Evolutionary conservation across 2,113 vertebrate genomes (phyloP).

Genomic region (Sturnira hondurensis): DNA sequence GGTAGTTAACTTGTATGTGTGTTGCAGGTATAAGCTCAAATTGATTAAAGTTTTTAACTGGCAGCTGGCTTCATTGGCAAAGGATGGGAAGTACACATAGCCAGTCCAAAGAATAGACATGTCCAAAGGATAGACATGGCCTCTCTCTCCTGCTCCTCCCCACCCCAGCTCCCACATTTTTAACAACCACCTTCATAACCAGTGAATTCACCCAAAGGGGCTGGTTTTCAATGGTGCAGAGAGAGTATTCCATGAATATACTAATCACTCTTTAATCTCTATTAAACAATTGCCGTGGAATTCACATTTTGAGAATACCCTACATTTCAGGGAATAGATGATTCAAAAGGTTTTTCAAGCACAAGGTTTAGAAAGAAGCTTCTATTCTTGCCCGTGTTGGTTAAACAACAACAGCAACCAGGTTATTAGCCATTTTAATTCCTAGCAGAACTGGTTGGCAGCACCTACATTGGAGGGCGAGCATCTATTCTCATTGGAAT

Average conservation of each 20-base stretch:
- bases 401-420: not conserved
- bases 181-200: not conserved
- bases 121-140: not conserved
- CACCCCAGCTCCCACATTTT: not conserved
- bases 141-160: not conserved
- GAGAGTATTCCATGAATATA: not conserved
- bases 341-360: not conserved
- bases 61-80: slow-evolving; percentile 14
- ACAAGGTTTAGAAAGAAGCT: not conserved
- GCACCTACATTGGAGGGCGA: not conserved
- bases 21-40: slow-evolving; percentile 1
- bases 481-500: not conserved
- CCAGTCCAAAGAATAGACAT: not conserved
- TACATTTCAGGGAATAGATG: not conserved
- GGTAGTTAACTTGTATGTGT: not conserved
- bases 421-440: slow-evolving; percentile 12
- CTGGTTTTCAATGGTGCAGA: not conserved
- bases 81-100: not conserved
- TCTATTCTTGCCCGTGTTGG: not conserved
- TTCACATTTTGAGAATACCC: not conserved
- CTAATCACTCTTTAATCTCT: not conserved
- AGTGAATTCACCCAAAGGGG: not conserved
- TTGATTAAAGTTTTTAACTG: not conserved
- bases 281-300: not conserved
- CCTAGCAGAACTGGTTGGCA: not conserved